These are phyloP conservation scores for Astyanax mexicanus DNA, from an alignment of 2,797 vertebrate genomes.

Conservation along the genomic window DNA sequence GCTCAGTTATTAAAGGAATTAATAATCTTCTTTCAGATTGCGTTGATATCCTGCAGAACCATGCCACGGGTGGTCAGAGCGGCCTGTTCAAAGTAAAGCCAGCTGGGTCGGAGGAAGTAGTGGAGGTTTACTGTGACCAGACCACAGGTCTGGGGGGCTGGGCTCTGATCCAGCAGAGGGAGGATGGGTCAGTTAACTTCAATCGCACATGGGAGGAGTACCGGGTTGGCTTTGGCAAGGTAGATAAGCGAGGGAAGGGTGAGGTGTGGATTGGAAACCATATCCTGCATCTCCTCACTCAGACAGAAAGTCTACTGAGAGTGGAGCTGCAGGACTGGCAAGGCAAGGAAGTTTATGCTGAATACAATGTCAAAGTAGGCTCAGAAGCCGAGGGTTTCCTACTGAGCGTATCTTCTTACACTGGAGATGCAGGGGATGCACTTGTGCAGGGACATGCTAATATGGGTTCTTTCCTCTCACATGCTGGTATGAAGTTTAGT, in stretches of 20 bases:
- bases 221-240: constrained; percentile 87
- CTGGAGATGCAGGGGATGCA: constrained; percentile 87
- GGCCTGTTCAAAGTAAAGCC: constrained; percentile 94
- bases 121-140: constrained; percentile 95
- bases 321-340: constrained; percentile 92
- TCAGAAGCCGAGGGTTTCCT: constrained; percentile 84
- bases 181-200: constrained; percentile 89
- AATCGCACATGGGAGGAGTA: constrained; percentile 95
- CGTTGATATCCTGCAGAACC: constrained; percentile 88
- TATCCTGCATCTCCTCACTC: constrained; percentile 84
- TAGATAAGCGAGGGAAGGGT: constrained; percentile 83
- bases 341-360: constrained; percentile 79
- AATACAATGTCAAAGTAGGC: constrained; percentile 82
- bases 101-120: constrained; percentile 78
- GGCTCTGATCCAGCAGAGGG: constrained; percentile 95
- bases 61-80: constrained; percentile 87
- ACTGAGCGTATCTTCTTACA: constrained; percentile 82
- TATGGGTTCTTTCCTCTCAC: constrained; percentile 77
- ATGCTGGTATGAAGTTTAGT: constrained; percentile 88
- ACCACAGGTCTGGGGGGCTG: constrained; percentile 92
- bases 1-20: neutral
- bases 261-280: constrained; percentile 94
- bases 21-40: constrained; percentile 93
- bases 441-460: constrained; percentile 75
- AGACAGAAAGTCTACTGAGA: constrained; percentile 81